Conservation (phyloP, 2,888 invertebrate genomes). For the Eulithis prunata region DNA sequence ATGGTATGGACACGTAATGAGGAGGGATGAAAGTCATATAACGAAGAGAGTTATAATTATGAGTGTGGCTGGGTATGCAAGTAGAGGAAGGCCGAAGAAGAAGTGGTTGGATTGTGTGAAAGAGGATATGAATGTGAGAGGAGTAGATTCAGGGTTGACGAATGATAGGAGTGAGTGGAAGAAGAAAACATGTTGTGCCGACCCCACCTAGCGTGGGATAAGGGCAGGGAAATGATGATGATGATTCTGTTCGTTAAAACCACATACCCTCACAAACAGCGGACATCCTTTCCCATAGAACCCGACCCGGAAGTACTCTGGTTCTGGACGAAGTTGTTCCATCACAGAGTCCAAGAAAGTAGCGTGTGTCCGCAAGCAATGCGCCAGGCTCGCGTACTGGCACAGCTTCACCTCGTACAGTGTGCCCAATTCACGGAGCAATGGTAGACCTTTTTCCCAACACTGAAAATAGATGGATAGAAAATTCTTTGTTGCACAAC, state of each 20-base stretch:
- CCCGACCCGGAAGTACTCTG: constrained; percentile 97
- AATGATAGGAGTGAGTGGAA: too few species aligned
- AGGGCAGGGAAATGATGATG: too few species aligned
- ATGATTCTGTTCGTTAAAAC: neutral
- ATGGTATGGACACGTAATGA: too few species aligned
- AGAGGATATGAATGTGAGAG: too few species aligned
- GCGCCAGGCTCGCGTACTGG: constrained; percentile 94
- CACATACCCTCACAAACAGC: constrained; percentile 93
- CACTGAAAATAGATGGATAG: constrained; percentile 81
- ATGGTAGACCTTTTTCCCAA: constrained; percentile 97
- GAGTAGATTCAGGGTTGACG: too few species aligned
- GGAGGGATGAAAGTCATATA: too few species aligned
- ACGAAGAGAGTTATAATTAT: too few species aligned
- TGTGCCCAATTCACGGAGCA: constrained; percentile 94
- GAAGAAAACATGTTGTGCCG: too few species aligned
- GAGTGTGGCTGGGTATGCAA: too few species aligned
- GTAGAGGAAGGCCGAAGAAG: too few species aligned
- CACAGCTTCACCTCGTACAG: constrained; percentile 94
- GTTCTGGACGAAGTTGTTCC: constrained; percentile 94
- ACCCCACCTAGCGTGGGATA: too few species aligned
- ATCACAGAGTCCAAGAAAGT: constrained; percentile 96
- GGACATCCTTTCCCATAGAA: constrained; percentile 97
- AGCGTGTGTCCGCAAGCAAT: constrained; percentile 93
- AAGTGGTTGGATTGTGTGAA: too few species aligned
- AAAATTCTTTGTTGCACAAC: neutral